Evolutionary conservation across 2,113 vertebrate genomes (phyloP).

Genomic region (Pelusios castaneus): DNA sequence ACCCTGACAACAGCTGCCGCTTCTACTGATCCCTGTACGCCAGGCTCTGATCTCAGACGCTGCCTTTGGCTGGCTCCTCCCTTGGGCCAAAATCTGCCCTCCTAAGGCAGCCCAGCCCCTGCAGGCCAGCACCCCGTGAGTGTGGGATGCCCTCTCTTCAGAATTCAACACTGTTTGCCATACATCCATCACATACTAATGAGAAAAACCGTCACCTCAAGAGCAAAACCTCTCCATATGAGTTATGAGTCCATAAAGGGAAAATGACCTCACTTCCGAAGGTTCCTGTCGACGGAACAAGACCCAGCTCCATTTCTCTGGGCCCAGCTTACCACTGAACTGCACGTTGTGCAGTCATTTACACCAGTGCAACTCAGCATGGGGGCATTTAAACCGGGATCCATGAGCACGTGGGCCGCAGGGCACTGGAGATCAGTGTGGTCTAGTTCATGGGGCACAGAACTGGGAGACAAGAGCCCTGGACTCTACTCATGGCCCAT

Average conservation of each 20-base stretch:
- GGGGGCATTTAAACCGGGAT: background rate
- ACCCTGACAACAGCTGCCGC: too few relatives aligned
- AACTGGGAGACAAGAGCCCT: background rate
- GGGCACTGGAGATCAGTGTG: background rate
- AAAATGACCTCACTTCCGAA: background rate
- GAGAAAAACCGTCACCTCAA: background rate
- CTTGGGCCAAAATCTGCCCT: background rate
- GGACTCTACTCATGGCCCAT: background rate
- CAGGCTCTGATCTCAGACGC: background rate
- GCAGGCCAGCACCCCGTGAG: background rate
- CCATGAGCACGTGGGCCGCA: background rate
- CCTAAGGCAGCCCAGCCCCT: background rate
- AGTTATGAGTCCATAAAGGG: background rate
- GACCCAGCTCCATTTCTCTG: background rate
- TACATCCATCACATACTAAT: background rate
- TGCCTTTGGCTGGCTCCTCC: background rate
- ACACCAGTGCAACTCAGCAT: background rate
- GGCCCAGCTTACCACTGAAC: background rate
- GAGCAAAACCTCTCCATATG: too few relatives aligned
- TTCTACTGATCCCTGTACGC: background rate
- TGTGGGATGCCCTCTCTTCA: background rate
- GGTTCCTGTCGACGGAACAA: background rate
- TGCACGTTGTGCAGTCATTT: background rate
- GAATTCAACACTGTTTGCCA: background rate
- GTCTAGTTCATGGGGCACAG: background rate